Evolutionary conservation across 2,888 invertebrate genomes (phyloP).

Genomic region (Microplitis manilae): DNA sequence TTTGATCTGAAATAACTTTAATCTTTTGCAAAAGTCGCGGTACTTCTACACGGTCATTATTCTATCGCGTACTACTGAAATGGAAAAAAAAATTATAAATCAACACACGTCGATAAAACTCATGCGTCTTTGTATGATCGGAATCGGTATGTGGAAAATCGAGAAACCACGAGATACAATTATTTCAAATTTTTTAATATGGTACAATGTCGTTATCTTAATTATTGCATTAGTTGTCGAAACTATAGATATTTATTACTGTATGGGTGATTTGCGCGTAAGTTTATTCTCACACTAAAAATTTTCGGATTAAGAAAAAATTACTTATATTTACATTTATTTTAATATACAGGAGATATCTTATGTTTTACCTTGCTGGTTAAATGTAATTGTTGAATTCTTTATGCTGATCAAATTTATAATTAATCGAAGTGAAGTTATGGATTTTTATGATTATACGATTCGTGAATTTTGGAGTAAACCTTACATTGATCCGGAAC

Average conservation of each 20-base stretch:
- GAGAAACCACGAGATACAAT: constrained; percentile 47
- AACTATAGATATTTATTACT: constrained; percentile 51
- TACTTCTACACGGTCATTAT: background rate
- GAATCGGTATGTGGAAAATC: constrained; percentile 55
- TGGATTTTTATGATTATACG: constrained; percentile 52
- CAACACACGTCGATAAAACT: constrained; percentile 46
- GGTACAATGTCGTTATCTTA: constrained; percentile 47
- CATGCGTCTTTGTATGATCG: constrained; percentile 52
- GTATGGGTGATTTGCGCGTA: constrained; percentile 52
- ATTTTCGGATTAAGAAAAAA: too few species aligned
- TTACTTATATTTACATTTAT: too few species aligned
- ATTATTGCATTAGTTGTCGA: constrained; percentile 47
- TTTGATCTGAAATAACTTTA: background rate
- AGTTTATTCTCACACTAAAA: background rate
- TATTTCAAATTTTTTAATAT: constrained; percentile 48
- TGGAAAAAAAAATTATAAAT: background rate
- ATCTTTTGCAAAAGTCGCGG: background rate
- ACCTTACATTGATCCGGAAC: constrained; percentile 41
- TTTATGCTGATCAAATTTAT: constrained; percentile 50
- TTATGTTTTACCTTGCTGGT: constrained; percentile 50
- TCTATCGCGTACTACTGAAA: background rate
- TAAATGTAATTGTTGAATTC: constrained; percentile 47
- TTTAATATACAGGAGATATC: constrained; percentile 45
- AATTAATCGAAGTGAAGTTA: constrained; percentile 47
- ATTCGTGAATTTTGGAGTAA: constrained; percentile 51